Evolutionary conservation across 2,888 invertebrate genomes (phyloP).

Genomic region (Boloria selene): DNA sequence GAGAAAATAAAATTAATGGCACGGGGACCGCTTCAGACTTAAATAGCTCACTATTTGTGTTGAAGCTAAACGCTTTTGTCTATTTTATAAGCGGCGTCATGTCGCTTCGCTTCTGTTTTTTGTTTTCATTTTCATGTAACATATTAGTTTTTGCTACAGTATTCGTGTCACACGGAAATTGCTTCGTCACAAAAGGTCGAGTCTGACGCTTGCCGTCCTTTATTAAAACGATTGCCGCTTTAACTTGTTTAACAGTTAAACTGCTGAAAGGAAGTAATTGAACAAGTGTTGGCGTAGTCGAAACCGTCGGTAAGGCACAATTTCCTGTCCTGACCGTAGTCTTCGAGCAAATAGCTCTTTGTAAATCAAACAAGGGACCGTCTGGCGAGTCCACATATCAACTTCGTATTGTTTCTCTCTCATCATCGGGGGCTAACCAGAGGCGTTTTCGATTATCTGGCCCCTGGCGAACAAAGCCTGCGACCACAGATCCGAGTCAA

Average conservation of each 20-base stretch:
- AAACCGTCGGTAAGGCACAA: slow-evolving; percentile 64
- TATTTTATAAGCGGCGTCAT: slow-evolving; percentile 75
- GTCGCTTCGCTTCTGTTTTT: slow-evolving; percentile 54
- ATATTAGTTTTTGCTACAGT: slow-evolving; percentile 71
- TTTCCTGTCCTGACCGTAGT: slow-evolving; percentile 74
- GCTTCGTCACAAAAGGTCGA: slow-evolving; percentile 61
- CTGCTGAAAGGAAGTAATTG: slow-evolving; percentile 70
- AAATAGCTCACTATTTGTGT: slow-evolving; percentile 77
- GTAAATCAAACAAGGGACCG: slow-evolving; percentile 80
- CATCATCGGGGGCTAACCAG: slow-evolving; percentile 76
- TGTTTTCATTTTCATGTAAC: slow-evolving; percentile 66
- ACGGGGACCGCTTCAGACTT: slow-evolving; percentile 70
- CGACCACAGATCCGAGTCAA: slow-evolving; percentile 81
- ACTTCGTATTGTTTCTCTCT: slow-evolving; percentile 79
- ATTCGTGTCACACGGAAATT: slow-evolving; percentile 68
- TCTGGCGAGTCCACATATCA: slow-evolving; percentile 79
- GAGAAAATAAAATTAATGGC: slow-evolving; percentile 82
- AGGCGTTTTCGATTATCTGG: slow-evolving; percentile 81
- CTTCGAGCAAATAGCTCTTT: slow-evolving; percentile 79
- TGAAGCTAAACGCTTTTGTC: slow-evolving; percentile 78
- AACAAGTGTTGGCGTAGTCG: slow-evolving; percentile 68
- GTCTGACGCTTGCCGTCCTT: slow-evolving; percentile 50
- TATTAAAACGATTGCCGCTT: slow-evolving; percentile 61
- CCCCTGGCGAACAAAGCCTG: slow-evolving; percentile 78
- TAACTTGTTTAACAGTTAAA: slow-evolving; percentile 59